A percentile compares a stretch with the other conserved stretches of the same genome.
These are phyloP conservation scores for Meloidogyne chitwoodi DNA, from an alignment of 1,140 invertebrate species.

Conservation along the genomic window DNA sequence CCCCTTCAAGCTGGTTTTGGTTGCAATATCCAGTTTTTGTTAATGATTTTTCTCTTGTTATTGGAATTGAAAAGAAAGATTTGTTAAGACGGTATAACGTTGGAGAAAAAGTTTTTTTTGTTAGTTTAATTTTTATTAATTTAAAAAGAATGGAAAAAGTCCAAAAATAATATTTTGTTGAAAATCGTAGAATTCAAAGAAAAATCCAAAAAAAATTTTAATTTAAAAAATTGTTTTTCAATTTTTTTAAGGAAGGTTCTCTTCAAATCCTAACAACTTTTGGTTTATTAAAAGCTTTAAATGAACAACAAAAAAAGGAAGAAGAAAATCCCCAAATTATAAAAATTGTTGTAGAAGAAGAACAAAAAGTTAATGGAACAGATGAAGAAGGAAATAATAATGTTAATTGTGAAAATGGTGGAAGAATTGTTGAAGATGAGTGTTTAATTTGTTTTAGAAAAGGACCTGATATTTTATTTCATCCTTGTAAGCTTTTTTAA, in stretches of 20 bases:
- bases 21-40: background rate
- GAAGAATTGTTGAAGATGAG: background rate
- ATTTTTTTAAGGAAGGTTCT: background rate
- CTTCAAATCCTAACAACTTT: background rate
- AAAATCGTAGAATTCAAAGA: no score
- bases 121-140: background rate
- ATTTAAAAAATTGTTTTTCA: background rate
- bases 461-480: background rate
- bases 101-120: background rate
- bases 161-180: no score
- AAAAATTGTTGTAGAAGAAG: background rate
- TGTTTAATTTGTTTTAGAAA: background rate
- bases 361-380: background rate
- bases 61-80: background rate
- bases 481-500: background rate
- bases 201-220: no score
- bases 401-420: background rate
- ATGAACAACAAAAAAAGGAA: background rate
- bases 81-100: background rate
- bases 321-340: background rate
- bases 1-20: conserved; percentile 6
- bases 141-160: no score
- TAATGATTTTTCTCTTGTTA: conserved; percentile 13
- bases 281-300: background rate
- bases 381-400: background rate